Base-by-base conservation (phyloP, 92 coral and sea anemone species). In the Chrysogorgia sp. region DNA sequence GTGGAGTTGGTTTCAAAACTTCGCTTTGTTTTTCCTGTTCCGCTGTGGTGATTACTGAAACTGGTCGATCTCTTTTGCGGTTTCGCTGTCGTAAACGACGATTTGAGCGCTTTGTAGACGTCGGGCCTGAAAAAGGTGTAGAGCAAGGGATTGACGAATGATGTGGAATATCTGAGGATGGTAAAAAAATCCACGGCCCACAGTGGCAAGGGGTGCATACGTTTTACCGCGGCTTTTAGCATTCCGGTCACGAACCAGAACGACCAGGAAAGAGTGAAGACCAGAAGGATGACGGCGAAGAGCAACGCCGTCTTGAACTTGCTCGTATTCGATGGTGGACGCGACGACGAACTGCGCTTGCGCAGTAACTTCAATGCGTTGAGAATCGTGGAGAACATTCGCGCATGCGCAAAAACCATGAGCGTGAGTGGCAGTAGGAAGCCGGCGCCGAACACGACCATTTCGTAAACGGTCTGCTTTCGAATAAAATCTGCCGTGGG, bases 41-140 rank as follows among this genome's bases (percentile, higher is more conserved):
- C 53, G 17, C 4, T 1, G 9, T 7, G 31, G 32, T 14, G 63
- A 15, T 57, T 4, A 1, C 40, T 45, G 2, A 69, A 31, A 49
- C 59, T 69, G 2, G 45, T 17, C 8, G 76, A 43, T 25, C 41
- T 0, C 15, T 24, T 45, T 4, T 7, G 13, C 15, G 24, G 17
- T 12, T 22, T 24, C 12, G 47, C 14, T 4, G 20, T 58, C 14
- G 20, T 32, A 7, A 72, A 34, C 0, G 55, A 8, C 6, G 34
- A 14, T 34, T 53, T 72, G 43, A 72, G 32, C 17, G 64, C 79
- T 29, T 35, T 34, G 33, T 56, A 21, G 25, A 72, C 28, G 35
- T 72, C 79, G 5, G 79, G 79, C 1, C 79, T 34, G 64, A 72
- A 72, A 25, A 72, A 72, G 12, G 79, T 72, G 65, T 72, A 72